These are phyloP conservation scores for Anthoscopus minutus DNA, from an alignment of 2,113 vertebrate species.

Conservation along the genomic window DNA sequence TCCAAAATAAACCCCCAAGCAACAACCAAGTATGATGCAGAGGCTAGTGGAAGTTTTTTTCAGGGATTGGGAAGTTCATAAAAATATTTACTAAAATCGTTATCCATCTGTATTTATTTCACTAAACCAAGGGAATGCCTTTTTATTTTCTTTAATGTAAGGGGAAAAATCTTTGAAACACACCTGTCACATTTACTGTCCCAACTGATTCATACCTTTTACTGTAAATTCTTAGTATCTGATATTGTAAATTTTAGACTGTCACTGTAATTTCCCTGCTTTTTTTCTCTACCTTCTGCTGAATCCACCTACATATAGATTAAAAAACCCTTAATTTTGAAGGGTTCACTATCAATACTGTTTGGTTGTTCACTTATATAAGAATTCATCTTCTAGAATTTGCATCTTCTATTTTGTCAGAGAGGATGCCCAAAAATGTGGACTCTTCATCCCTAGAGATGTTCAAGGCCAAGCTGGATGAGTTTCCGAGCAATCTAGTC, in stretches of 20 bases:
- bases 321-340: neutral
- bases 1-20: neutral
- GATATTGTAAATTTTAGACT: neutral
- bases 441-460: neutral
- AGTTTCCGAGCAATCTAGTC: neutral
- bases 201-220: neutral
- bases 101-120: neutral
- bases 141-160: neutral
- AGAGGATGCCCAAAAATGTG: rapidly evolving
- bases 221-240: neutral
- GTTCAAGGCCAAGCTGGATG: neutral
- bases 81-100: neutral
- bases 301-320: neutral
- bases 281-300: neutral
- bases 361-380: neutral
- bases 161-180: neutral
- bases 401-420: neutral
- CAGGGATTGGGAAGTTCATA: neutral
- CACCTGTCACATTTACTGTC: neutral
- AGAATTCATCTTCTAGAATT: neutral
- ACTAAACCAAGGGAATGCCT: neutral
- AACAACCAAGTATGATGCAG: neutral
- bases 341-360: neutral
- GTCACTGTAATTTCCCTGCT: neutral
- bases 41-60: neutral